Conservation (phyloP, 2,797 vertebrate genomes). For the Notolabrus celidotus region DNA sequence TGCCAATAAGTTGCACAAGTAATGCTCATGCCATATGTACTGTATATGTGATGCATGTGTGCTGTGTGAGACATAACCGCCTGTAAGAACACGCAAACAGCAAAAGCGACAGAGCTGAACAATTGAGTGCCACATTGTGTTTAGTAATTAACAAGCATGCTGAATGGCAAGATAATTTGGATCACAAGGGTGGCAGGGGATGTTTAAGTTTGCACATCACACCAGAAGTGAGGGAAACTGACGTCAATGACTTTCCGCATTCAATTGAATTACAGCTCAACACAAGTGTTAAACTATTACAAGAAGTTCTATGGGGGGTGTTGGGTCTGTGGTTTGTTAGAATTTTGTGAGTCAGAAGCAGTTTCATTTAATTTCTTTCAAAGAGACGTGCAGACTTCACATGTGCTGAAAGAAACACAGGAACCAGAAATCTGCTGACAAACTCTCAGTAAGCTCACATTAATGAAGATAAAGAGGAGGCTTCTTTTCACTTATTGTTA, state of each 20-base stretch:
- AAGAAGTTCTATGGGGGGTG: neutral
- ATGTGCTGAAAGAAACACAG: neutral
- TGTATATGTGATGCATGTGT: neutral
- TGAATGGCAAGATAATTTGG: neutral
- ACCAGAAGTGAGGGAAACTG: slow-evolving; percentile 5
- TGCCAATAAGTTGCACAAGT: neutral
- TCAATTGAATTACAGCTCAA: slow-evolving; percentile 13
- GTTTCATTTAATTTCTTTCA: neutral
- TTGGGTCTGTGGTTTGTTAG: neutral
- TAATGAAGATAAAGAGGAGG: neutral
- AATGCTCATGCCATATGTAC: neutral
- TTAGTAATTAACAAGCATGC: neutral
- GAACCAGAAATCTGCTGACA: neutral
- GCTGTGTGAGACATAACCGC: neutral
- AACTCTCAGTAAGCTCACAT: neutral
- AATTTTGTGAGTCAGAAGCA: neutral
- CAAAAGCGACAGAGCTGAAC: neutral
- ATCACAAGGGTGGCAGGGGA: slow-evolving; percentile 10
- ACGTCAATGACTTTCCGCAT: neutral
- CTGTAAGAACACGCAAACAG: neutral
- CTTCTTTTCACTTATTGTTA: neutral
- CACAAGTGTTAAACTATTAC: neutral
- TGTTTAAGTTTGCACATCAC: neutral
- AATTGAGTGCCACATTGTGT: neutral
- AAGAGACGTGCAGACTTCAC: slow-evolving; percentile 12